A percentile compares a stretch with the other conserved stretches of the same genome.
Conservation (phyloP, 2,113 vertebrate genomes). For the Hucho hucho region DNA sequence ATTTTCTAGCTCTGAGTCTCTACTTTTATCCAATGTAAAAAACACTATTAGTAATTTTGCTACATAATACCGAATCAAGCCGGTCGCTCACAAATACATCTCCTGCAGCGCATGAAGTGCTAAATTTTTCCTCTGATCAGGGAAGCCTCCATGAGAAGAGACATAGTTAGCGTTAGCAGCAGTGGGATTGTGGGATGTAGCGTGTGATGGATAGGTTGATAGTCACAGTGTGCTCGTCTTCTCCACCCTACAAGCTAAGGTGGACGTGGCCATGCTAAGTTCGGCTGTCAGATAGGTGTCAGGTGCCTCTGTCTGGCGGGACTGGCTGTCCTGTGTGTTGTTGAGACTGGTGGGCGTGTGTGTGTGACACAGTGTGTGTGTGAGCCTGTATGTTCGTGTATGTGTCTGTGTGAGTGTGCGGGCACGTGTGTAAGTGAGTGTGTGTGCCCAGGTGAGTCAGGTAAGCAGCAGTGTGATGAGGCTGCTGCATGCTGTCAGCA, state of each 20-base stretch:
- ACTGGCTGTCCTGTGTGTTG: not conserved
- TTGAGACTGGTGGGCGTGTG: not conserved
- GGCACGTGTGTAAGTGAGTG: not conserved
- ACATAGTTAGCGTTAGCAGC: too few relatives aligned
- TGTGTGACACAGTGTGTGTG: not conserved
- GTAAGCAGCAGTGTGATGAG: too few relatives aligned
- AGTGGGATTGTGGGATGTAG: not conserved
- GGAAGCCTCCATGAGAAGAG: too few relatives aligned
- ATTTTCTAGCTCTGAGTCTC: too few relatives aligned
- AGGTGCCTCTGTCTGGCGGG: not conserved
- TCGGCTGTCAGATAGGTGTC: slow-evolving; percentile 7
- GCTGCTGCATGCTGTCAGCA: too few relatives aligned
- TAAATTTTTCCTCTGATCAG: too few relatives aligned
- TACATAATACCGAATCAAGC: too few relatives aligned
- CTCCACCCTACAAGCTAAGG: not conserved
- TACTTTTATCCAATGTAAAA: too few relatives aligned
- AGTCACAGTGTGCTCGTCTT: not conserved
- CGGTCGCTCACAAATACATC: too few relatives aligned
- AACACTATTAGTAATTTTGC: too few relatives aligned
- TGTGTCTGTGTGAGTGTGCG: slow-evolving; percentile 1
- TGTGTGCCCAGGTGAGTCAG: not conserved
- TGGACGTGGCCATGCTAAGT: slow-evolving; percentile 2
- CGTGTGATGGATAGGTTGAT: slow-evolving; percentile 1
- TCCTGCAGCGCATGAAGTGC: too few relatives aligned
- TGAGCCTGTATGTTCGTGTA: not conserved